Conservation (phyloP, 2,888 invertebrate species). For the Chymomyza procnemis region DNA sequence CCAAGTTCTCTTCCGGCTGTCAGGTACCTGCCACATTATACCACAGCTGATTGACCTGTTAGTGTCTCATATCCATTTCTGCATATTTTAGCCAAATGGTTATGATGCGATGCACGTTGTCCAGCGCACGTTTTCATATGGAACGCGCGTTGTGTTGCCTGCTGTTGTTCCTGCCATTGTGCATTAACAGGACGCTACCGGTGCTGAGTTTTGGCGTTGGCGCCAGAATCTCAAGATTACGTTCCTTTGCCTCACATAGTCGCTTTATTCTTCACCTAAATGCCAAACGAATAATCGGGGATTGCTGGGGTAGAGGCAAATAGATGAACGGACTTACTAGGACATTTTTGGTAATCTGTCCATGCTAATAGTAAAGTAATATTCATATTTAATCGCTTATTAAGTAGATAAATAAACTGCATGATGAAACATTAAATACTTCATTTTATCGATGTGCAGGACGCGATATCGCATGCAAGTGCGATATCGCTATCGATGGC, state of each 20-base stretch:
- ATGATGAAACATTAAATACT: background rate
- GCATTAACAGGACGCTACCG: constrained; percentile 98
- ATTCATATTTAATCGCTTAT: background rate
- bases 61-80: constrained; percentile 99
- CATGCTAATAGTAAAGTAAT: constrained; percentile 76
- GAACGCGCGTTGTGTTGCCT: constrained; percentile 95
- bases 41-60: constrained; percentile 97
- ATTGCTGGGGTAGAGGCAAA: background rate
- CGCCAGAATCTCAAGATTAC: constrained; percentile 97
- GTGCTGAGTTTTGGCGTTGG: constrained; percentile 99
- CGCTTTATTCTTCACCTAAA: constrained; percentile 97
- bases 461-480: no score
- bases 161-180: constrained; percentile 99
- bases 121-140: constrained; percentile 97
- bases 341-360: constrained; percentile 95
- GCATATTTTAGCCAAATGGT: constrained; percentile 98
- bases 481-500: background rate
- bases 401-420: background rate
- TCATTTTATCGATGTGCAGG: constrained; percentile 23
- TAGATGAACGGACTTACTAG: constrained; percentile 82
- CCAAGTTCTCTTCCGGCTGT: constrained; percentile 99
- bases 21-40: constrained; percentile 97
- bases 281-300: constrained; percentile 30
- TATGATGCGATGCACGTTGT: constrained; percentile 98
- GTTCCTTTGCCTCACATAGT: constrained; percentile 98